phyloP scores from a whole-genome alignment of 2,888 invertebrate genomes.

The Ormyrus pomaceus region DNA sequence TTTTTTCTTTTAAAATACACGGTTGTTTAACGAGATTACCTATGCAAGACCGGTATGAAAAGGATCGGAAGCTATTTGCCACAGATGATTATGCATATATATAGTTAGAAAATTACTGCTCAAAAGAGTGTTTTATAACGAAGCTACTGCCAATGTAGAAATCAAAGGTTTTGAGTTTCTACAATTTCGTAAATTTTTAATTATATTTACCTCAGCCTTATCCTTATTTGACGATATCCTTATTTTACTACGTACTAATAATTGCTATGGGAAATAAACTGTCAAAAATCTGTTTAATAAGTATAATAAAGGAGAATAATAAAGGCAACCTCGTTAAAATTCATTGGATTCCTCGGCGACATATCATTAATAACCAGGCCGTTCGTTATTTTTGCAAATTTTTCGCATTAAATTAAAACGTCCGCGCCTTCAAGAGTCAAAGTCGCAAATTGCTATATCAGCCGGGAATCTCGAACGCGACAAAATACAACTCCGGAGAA shows the following conservation, averaged over 20 bases:
- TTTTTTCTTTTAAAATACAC: neutral
- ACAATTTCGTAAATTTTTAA: too few relatives aligned
- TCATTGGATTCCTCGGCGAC: constrained; percentile 32
- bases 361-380: constrained; percentile 44
- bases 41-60: constrained; percentile 17
- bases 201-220: too few relatives aligned
- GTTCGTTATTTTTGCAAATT: constrained; percentile 19
- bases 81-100: constrained; percentile 15
- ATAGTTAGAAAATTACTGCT: neutral
- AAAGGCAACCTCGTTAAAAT: constrained; percentile 51
- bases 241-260: too few relatives aligned
- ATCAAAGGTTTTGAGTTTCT: too few relatives aligned
- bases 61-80: constrained; percentile 19
- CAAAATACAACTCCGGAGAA: constrained; percentile 58
- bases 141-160: too few relatives aligned
- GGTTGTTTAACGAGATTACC: constrained; percentile 29
- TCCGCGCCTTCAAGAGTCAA: neutral
- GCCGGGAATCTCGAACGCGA: constrained; percentile 53
- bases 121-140: neutral
- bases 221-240: too few relatives aligned
- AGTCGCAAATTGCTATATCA: constrained; percentile 60
- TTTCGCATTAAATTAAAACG: constrained; percentile 43
- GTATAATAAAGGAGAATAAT: neutral
- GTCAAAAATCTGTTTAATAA: neutral
- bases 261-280: neutral